Base-by-base conservation (phyloP, 2,888 invertebrate species). In the Cheilosia vernalis region DNA sequence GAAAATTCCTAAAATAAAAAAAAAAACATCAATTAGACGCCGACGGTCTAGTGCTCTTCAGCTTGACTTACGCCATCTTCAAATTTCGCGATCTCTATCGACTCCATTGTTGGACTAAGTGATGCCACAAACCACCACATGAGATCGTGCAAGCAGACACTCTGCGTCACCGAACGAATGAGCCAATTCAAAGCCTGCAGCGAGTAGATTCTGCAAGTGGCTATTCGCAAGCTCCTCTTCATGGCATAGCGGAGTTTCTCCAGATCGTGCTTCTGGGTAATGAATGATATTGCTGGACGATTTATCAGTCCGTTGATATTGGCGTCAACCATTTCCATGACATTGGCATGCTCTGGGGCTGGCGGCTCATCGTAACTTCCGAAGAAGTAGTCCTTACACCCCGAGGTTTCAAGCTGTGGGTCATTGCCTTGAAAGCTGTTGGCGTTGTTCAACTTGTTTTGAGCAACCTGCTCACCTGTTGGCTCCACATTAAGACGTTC, bases 181-280 rank as follows among this genome's bases (percentile, higher is more conserved):
- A 99, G 92, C 99, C 99, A 99, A 91, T 98, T 98, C 88, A 99
- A 93, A 0, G 98, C 98, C 94, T 98, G 97, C 94, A 98, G 95
- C 1, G 98, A 96, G 92, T 96, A 95, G 89, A 98, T 96, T 82
- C 98, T 92, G 89, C 97, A 95, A 42, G 95, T 95, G 63, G 96
- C 96, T 74, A 96, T 95, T 30, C 96, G 93, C 1, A 99, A 93
- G 1, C 98, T 96, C 81, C 97, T 96, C 87, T 96, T 96, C 96
- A 99, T 97, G 51, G 97, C 97, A 80, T 96, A 94, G 87, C 96
- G 95, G 61, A 98, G 93, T 0, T 95, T 94, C 33, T 96, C 96
- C 53, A 99, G 93, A 90, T 98, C 97, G 89, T 98, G 96, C 82
- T 96, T 95, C 83, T 96, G 95, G 3, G 97, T 93, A 56, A 98